These are phyloP conservation scores for Drosophila lowei DNA, from an alignment of 1,140 invertebrate species.

Conservation along the genomic window DNA sequence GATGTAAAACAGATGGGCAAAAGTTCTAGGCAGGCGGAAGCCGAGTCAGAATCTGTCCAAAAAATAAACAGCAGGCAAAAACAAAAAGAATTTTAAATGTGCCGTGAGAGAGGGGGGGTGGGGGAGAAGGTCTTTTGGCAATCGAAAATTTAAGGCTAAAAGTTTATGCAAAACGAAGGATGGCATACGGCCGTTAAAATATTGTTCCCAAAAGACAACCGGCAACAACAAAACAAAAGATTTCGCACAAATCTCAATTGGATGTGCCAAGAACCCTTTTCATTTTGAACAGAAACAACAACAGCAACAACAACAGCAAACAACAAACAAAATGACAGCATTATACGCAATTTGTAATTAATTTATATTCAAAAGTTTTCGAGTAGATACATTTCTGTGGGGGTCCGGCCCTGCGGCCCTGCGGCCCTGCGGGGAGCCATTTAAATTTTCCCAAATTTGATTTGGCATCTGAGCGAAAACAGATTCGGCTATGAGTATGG, in stretches of 20 bases:
- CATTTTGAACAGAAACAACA: no score
- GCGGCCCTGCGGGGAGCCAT: no score
- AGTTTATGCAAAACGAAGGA: constrained; percentile 42
- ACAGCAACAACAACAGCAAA: no score
- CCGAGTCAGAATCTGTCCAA: constrained; percentile 24
- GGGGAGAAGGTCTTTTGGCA: constrained; percentile 14
- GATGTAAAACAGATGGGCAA: constrained; percentile 1
- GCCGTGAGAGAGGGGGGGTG: background rate
- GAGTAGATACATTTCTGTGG: no score
- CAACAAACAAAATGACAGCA: no score
- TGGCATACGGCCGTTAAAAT: constrained; percentile 33
- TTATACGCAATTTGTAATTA: no score
- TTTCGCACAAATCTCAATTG: constrained; percentile 24
- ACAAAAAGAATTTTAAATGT: constrained; percentile 68
- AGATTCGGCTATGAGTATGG: no score
- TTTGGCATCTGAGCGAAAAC: no score
- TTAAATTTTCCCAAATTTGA: no score
- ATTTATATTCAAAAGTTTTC: no score
- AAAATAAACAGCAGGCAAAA: background rate
- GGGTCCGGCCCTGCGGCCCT: no score
- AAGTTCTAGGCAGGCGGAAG: constrained; percentile 27
- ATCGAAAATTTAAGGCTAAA: constrained; percentile 44
- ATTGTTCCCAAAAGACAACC: constrained; percentile 5
- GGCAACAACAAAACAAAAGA: background rate
- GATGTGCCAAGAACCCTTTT: constrained; percentile 23